phyloP scores from a whole-genome alignment of 1,140 invertebrate species.

The Polypedilum pembai region DNA sequence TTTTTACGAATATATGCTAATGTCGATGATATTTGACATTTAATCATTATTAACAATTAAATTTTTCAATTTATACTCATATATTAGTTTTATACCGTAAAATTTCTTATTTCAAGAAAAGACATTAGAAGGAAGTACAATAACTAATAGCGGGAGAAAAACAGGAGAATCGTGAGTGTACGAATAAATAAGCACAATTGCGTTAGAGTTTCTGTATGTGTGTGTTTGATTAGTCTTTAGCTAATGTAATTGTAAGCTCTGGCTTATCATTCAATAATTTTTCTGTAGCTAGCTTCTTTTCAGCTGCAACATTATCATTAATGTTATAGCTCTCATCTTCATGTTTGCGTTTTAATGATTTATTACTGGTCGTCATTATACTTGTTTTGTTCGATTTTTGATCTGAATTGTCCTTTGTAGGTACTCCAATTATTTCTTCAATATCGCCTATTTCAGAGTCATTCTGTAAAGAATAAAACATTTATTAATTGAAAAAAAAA shows the following conservation, averaged over 20 bases:
- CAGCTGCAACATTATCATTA: background rate
- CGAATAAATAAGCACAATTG: background rate
- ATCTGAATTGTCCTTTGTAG: background rate
- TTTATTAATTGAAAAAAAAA: background rate
- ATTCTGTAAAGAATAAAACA: background rate
- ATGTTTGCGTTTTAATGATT: background rate
- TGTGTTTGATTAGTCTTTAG: background rate
- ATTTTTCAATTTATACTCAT: too few relatives aligned
- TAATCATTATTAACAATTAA: too few relatives aligned
- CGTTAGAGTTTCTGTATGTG: background rate
- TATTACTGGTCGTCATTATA: background rate
- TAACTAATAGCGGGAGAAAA: background rate
- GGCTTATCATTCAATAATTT: constrained; percentile 6
- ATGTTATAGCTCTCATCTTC: background rate
- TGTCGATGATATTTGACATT: too few relatives aligned
- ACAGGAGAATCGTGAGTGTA: background rate
- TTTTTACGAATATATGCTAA: too few relatives aligned
- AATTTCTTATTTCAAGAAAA: too few relatives aligned
- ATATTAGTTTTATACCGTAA: too few relatives aligned
- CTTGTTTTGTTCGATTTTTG: constrained; percentile 7
- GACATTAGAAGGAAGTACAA: too few relatives aligned
- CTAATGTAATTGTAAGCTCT: constrained; percentile 9
- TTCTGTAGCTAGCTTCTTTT: background rate
- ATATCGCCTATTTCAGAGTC: background rate
- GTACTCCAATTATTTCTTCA: constrained; percentile 4